Base-by-base conservation (phyloP, 2,797 vertebrate genomes). In the Enteromius treurensis region DNA sequence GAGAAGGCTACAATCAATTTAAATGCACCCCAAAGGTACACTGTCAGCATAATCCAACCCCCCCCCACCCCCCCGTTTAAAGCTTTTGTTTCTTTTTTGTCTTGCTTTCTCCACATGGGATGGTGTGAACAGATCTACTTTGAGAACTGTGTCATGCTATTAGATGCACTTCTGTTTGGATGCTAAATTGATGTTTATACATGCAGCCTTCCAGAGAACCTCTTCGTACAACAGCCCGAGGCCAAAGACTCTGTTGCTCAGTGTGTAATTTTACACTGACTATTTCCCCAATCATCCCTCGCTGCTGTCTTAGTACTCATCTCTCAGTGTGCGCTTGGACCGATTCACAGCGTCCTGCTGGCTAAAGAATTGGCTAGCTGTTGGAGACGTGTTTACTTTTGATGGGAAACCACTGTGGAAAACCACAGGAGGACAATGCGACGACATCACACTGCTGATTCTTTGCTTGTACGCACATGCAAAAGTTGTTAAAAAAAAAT, bases 281-380 rank as follows among this genome's bases (percentile, higher is more conserved):
- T 77, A 69, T 77, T 81, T 71, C 40, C 53, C 81, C 42, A 53
- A 83, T 83, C 40, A 45, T 83, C 23, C 65, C 26, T 32, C 1
- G 40, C 37, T 69, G 81, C 74, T 62, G 51, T 78, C 65, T 78
- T 55, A 21, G 45, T 51, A 14, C 73, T 51, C 70, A 21, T 75
- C 42, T 74, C 37, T 32, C 32, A 60, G 71, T 65, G 49, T 77
- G 73, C 8, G 75, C 64, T 42, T 68, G 58, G 21, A 53, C 13
- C 2, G 14, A n/a, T 62, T 77, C 34, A 58, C 60, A 77, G 73
- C 19, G 4, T 77, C 81, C 74, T 42, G 75, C 81, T 70, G 81
- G 51, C 69, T 68, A 70, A 83, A 71, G 53, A 83, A 78, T 83
- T 83, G 81, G 40, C 47, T 60, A 70, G 40, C 75, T 83, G 81